phyloP scores from a whole-genome alignment of 2,888 invertebrate species.

The Mystacides longicornis region DNA sequence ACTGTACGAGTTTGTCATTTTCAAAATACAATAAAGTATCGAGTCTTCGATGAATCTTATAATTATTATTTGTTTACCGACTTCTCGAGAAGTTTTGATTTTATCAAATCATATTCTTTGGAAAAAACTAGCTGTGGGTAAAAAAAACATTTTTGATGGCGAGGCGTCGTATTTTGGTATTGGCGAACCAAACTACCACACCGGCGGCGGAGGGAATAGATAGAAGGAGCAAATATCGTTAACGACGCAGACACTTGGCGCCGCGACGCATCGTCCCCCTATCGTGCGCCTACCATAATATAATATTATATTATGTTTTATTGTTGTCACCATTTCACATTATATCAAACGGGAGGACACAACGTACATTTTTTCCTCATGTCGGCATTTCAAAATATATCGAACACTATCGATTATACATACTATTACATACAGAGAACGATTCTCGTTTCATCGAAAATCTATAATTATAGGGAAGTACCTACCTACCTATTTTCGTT shows the following conservation, averaged over 20 bases:
- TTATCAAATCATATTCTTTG: not conserved
- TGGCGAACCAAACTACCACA: not conserved
- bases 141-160: not conserved
- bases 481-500: too few species aligned
- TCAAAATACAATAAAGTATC: too few species aligned
- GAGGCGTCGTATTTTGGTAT: not conserved
- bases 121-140: not conserved
- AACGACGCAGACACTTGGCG: slow-evolving; percentile 18
- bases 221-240: not conserved
- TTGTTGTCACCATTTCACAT: not conserved
- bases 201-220: not conserved
- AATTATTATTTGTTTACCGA: too few species aligned
- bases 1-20: too few species aligned
- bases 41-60: too few species aligned
- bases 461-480: too few species aligned
- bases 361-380: not conserved
- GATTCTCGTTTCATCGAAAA: too few species aligned
- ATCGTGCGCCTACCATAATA: too few species aligned
- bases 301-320: not conserved
- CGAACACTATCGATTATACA: too few species aligned
- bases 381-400: too few species aligned
- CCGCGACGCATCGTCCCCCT: slow-evolving; percentile 8
- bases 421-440: too few species aligned
- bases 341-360: not conserved
- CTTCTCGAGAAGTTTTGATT: not conserved